Evolutionary conservation across 2,113 vertebrate genomes (phyloP).

Genomic region (Colistium nudipinnis): DNA sequence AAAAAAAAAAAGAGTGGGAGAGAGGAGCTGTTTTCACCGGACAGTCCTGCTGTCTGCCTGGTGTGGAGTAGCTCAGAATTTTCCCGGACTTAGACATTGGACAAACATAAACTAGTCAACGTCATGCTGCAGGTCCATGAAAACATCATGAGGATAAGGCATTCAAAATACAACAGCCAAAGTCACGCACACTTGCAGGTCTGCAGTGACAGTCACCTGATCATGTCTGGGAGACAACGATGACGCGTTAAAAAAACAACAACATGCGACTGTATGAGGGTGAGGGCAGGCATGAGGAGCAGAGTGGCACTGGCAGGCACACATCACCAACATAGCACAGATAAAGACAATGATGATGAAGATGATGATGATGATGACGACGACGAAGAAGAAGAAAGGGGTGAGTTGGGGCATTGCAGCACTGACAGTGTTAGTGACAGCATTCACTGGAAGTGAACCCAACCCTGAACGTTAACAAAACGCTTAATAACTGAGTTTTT

Average conservation of each 20-base stretch:
- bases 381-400: conserved; percentile 20
- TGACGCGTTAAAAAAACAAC: conserved; percentile 82
- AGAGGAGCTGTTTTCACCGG: conserved; percentile 71
- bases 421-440: conserved; percentile 60
- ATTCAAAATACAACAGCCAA: conserved; percentile 5
- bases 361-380: conserved; percentile 38
- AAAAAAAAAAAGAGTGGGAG: conserved; percentile 49
- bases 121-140: conserved; percentile 38
- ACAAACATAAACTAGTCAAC: conserved; percentile 15
- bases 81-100: conserved; percentile 3
- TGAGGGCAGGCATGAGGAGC: conserved; percentile 81
- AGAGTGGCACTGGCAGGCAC: conserved; percentile 86
- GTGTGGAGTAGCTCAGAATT: conserved; percentile 11
- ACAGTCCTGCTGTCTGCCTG: conserved; percentile 46
- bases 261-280: conserved; percentile 56
- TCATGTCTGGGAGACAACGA: conserved; percentile 66
- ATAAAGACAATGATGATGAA: conserved; percentile 30
- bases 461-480: conserved; percentile 10
- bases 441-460: conserved; percentile 13
- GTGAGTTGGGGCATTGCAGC: conserved; percentile 36
- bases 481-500: background rate
- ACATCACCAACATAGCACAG: conserved; percentile 69
- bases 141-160: conserved; percentile 3
- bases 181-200: conserved; percentile 15
- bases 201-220: background rate